Evolutionary conservation across 2,113 vertebrate genomes (phyloP).

Genomic region (Dromiciops gliroides): DNA sequence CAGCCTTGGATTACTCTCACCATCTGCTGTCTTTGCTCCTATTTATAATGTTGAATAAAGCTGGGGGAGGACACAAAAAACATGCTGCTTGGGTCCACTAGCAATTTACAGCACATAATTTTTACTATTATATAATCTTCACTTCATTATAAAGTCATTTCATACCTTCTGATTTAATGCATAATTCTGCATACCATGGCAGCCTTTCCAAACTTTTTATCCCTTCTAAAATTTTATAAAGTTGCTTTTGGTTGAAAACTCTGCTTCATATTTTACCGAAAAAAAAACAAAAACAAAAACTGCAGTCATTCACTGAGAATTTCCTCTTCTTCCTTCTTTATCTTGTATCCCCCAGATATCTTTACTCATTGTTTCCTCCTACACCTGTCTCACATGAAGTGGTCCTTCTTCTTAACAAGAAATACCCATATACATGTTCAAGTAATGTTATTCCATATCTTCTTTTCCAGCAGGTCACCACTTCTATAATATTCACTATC

Average conservation of each 20-base stretch:
- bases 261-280: background rate
- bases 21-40: background rate
- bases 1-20: background rate
- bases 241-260: background rate
- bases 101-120: background rate
- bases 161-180: background rate
- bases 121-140: background rate
- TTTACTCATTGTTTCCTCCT: background rate
- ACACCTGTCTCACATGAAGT: too few relatives aligned
- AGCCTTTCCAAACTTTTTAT: background rate
- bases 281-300: background rate
- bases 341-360: background rate
- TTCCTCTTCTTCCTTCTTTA: background rate
- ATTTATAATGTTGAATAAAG: background rate
- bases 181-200: background rate
- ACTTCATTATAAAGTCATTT: background rate
- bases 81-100: background rate
- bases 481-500: too few relatives aligned
- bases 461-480: too few relatives aligned
- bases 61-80: background rate
- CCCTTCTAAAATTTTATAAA: background rate
- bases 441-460: too few relatives aligned
- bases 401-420: too few relatives aligned
- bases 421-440: too few relatives aligned
- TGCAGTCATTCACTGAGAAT: background rate